A percentile compares a stretch with the other conserved stretches of the same genome.
These are phyloP conservation scores for Philereme vetulata DNA, from an alignment of 2,888 invertebrate species.

Conservation along the genomic window DNA sequence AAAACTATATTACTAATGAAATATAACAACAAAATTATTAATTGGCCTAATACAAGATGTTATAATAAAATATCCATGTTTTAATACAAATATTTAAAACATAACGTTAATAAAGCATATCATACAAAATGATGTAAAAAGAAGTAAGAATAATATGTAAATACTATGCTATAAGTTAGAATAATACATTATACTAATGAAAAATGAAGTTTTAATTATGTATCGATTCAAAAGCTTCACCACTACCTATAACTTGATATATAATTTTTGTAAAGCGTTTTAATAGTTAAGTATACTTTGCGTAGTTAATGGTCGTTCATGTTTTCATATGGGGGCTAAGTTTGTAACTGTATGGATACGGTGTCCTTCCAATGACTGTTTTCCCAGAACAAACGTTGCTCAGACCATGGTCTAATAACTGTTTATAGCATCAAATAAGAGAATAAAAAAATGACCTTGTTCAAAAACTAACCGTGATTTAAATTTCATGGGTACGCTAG, in stretches of 20 bases:
- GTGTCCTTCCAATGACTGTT: no score
- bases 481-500: no score
- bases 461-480: no score
- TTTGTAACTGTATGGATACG: no score
- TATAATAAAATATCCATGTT: slow-evolving; percentile 10
- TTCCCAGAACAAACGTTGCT: no score
- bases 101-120: slow-evolving; percentile 71
- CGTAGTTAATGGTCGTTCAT: no score
- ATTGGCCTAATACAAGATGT: slow-evolving; percentile 11
- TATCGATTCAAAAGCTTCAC: neutral
- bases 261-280: slow-evolving; percentile 4
- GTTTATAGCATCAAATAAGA: no score
- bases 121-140: slow-evolving; percentile 56
- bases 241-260: neutral
- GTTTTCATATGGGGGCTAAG: no score
- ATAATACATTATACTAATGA: slow-evolving; percentile 5
- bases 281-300: neutral
- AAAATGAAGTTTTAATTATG: slow-evolving; percentile 14
- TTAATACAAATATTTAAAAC: slow-evolving; percentile 36
- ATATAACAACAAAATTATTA: neutral
- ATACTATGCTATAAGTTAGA: slow-evolving; percentile 32
- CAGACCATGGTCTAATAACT: no score
- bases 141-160: slow-evolving; percentile 29
- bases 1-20: no score
- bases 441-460: no score